Percentiles rank a stretch among this genome's conserved stretches.
These are phyloP conservation scores for Drosophila antonietae DNA, from an alignment of 2,888 invertebrate species.

Conservation along the genomic window DNA sequence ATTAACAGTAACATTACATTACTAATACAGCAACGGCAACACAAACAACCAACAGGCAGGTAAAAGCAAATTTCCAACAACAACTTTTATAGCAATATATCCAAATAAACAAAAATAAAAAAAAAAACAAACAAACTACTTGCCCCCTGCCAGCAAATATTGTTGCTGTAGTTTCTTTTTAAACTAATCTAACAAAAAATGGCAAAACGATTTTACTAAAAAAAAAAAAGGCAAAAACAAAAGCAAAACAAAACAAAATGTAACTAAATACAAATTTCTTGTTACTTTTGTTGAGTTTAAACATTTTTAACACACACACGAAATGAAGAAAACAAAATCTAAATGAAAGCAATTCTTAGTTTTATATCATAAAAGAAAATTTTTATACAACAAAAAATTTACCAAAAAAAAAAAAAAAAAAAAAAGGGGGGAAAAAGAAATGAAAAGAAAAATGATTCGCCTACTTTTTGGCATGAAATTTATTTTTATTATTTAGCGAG, in stretches of 20 bases:
- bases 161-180: conserved; percentile 36
- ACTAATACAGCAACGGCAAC: conserved; percentile 19
- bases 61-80: conserved; percentile 45
- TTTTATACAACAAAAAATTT: conserved; percentile 49
- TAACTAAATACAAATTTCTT: conserved; percentile 48
- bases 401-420: conserved; percentile 60
- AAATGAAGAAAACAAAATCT: conserved; percentile 9
- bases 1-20: conserved; percentile 21
- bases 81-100: conserved; percentile 35
- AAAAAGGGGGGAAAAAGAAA: background rate
- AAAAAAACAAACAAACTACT: conserved; percentile 28
- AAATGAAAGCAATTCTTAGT: conserved; percentile 69
- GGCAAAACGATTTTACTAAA: conserved; percentile 47
- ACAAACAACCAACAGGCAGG: conserved; percentile 31
- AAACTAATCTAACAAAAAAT: conserved; percentile 23
- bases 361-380: conserved; percentile 54
- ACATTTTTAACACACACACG: conserved; percentile 30
- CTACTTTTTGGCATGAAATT: conserved; percentile 31
- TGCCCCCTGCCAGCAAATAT: conserved; percentile 18
- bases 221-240: background rate
- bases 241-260: conserved; percentile 25
- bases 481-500: conserved; percentile 49
- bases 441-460: conserved; percentile 26
- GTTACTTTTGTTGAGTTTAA: conserved; percentile 70
- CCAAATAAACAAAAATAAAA: conserved; percentile 27